Evolutionary conservation across 2,113 vertebrate genomes (phyloP).

Genomic region (Prietella phreatophila): DNA sequence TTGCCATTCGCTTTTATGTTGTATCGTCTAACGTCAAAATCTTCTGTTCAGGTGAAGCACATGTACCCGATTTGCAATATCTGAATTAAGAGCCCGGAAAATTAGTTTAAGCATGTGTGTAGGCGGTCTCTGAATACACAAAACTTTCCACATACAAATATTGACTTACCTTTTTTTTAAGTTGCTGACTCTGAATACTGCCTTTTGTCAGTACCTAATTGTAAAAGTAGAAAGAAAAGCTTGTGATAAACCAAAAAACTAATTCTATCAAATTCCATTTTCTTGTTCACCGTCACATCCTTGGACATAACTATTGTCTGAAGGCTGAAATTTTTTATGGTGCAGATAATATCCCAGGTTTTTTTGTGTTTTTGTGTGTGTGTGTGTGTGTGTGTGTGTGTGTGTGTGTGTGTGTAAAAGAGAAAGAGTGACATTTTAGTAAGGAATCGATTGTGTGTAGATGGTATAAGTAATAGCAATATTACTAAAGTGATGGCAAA

Average conservation of each 20-base stretch:
- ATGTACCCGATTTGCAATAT: neutral
- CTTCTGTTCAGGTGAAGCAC: neutral
- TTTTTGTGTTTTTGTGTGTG: neutral
- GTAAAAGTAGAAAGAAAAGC: neutral
- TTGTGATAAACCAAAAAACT: neutral
- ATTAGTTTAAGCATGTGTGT: neutral
- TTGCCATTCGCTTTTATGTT: neutral
- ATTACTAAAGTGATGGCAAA: neutral
- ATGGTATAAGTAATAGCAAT: neutral
- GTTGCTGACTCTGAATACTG: neutral
- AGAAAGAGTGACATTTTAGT: neutral
- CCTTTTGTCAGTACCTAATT: neutral
- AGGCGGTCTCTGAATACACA: neutral
- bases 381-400: no score
- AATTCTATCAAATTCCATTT: neutral
- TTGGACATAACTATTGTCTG: neutral
- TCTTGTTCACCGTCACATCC: neutral
- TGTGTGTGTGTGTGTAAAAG: no score
- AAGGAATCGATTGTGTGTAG: neutral
- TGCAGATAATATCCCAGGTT: neutral
- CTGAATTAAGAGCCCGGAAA: neutral
- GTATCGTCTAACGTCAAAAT: neutral
- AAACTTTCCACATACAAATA: neutral
- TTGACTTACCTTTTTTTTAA: neutral
- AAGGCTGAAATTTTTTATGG: neutral